These are phyloP conservation scores for Neocrepidodera transversa DNA, from an alignment of 2,888 invertebrate genomes.

Conservation along the genomic window DNA sequence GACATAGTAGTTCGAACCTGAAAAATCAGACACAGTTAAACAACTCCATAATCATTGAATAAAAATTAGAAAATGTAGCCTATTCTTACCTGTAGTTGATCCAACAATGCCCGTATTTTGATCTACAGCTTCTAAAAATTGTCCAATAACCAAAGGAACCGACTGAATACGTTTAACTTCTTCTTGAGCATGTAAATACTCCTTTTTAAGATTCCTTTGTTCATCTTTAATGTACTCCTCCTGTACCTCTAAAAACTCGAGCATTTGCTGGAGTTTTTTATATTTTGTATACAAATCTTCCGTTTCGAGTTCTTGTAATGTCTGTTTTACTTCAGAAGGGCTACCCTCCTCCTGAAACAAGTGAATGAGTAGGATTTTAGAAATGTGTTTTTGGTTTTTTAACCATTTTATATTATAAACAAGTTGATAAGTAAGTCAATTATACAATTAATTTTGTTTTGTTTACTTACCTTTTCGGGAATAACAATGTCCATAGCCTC, in stretches of 20 bases:
- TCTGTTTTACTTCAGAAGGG: constrained; percentile 71
- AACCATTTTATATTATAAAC: constrained; percentile 12
- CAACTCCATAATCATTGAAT: too few species aligned
- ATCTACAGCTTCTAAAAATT: constrained; percentile 98
- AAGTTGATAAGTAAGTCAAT: too few species aligned
- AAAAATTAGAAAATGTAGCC: background rate
- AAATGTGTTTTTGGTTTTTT: constrained; percentile 7
- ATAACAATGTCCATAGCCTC: constrained; percentile 83
- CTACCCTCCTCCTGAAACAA: constrained; percentile 70
- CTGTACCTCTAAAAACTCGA: constrained; percentile 98
- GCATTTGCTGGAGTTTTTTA: constrained; percentile 95
- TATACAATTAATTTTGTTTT: too few species aligned
- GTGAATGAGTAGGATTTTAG: constrained; percentile 24
- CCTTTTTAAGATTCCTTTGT: constrained; percentile 97
- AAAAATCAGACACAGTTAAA: background rate
- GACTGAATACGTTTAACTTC: constrained; percentile 99
- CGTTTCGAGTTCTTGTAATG: constrained; percentile 82
- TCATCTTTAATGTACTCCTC: constrained; percentile 99
- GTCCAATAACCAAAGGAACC: constrained; percentile 98
- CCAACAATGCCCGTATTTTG: constrained; percentile 97
- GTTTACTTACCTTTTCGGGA: constrained; percentile 75
- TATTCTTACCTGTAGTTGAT: constrained; percentile 56
- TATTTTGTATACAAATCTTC: constrained; percentile 96
- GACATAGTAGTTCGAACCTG: constrained; percentile 98
- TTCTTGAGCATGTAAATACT: constrained; percentile 97